Evolutionary conservation across 2,888 invertebrate species (phyloP).

Genomic region (Drosophila peninsularis): DNA sequence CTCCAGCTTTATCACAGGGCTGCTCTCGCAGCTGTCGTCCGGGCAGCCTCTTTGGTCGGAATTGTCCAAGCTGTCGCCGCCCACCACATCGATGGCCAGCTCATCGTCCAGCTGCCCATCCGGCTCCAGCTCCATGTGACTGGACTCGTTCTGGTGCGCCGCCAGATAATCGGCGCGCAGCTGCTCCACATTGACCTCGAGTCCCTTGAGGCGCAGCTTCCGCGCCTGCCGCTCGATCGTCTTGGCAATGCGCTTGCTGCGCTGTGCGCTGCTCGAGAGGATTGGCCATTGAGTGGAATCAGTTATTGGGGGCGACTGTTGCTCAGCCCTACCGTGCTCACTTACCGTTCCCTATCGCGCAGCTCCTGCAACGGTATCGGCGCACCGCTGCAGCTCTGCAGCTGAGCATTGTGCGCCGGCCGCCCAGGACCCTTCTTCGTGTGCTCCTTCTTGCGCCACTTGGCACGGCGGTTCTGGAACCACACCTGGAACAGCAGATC

Average conservation of each 20-base stretch:
- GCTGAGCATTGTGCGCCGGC: conserved; percentile 98
- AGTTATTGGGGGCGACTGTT: not conserved
- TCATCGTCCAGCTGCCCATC: conserved; percentile 86
- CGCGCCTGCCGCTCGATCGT: conserved; percentile 95
- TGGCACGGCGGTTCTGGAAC: conserved; percentile 99
- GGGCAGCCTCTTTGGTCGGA: conserved; percentile 48
- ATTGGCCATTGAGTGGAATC: conserved; percentile 2
- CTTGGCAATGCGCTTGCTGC: conserved; percentile 94
- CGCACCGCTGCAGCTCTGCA: conserved; percentile 97
- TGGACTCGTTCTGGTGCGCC: conserved; percentile 34
- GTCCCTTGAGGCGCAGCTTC: conserved; percentile 94
- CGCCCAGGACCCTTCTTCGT: conserved; percentile 98
- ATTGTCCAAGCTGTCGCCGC: conserved; percentile 86
- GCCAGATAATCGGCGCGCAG: conserved; percentile 92
- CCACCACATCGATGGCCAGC: conserved; percentile 92
- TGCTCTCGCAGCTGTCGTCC: conserved; percentile 35
- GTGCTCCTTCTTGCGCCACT: conserved; percentile 99
- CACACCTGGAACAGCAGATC: conserved; percentile 89
- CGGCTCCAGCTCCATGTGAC: conserved; percentile 65
- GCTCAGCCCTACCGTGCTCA: conserved; percentile 5
- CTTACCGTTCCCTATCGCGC: conserved; percentile 90
- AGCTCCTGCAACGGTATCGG: conserved; percentile 96
- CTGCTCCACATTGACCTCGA: conserved; percentile 92
- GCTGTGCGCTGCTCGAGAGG: conserved; percentile 87
- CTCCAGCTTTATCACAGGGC: conserved; percentile 76